Evolutionary conservation across 30 jellyfish, hydroid and myxozoan genomes (phyloP).

Genomic region (Turritopsis rubra): DNA sequence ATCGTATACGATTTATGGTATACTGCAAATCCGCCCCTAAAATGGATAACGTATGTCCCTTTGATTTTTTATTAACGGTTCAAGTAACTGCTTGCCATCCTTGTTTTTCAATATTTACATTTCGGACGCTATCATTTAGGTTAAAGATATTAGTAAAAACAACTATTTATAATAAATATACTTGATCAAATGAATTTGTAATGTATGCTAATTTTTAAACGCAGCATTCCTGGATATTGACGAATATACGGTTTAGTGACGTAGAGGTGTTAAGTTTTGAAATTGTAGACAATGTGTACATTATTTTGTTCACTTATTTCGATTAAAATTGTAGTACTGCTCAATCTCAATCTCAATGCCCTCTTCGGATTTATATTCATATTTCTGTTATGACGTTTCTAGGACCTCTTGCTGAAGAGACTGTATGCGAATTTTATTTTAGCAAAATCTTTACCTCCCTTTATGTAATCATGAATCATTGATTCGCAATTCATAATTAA

Average conservation of each 20-base stretch:
- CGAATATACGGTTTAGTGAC: background rate
- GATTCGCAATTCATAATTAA: background rate
- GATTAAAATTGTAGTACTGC: background rate
- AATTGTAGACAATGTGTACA: background rate
- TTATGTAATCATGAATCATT: background rate
- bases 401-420: background rate
- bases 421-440: background rate
- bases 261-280: background rate
- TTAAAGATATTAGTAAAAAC: too few relatives aligned
- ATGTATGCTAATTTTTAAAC: background rate
- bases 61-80: too few relatives aligned
- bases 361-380: too few relatives aligned
- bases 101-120: too few relatives aligned
- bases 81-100: too few relatives aligned
- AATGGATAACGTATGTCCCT: too few relatives aligned
- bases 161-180: too few relatives aligned
- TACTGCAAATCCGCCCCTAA: too few relatives aligned
- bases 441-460: background rate
- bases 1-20: too few relatives aligned
- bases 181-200: background rate
- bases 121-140: background rate
- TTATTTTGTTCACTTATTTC: background rate
- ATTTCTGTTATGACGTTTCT: background rate
- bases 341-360: too few relatives aligned
- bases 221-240: background rate